Evolutionary conservation across 2,797 vertebrate genomes (phyloP).

Genomic region (Acomys russatus): DNA sequence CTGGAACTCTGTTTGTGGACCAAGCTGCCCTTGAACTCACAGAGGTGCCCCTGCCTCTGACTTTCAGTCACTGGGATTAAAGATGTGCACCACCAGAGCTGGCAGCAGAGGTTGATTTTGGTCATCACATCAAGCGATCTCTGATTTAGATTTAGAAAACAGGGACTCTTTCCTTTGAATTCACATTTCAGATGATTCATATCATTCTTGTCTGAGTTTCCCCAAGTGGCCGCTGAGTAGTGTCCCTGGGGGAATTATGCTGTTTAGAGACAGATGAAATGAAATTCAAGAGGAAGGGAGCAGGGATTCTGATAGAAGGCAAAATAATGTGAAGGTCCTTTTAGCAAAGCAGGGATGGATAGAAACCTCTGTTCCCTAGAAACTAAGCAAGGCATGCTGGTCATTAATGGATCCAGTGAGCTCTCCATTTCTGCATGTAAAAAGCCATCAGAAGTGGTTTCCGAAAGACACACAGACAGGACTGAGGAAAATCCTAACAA

Average conservation of each 20-base stretch:
- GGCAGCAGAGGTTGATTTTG: not conserved
- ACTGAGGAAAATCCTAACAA: not conserved
- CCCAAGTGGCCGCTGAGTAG: not conserved
- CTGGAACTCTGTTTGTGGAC: not conserved
- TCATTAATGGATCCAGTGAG: not conserved
- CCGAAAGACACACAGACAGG: not conserved
- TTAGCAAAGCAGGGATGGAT: not conserved
- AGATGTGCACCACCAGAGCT: not conserved
- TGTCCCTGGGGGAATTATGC: not conserved
- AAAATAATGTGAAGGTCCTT: not conserved
- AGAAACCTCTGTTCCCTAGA: not conserved
- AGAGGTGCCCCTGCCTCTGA: not conserved
- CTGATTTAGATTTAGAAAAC: not conserved
- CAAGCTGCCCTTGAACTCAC: not conserved
- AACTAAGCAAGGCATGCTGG: not conserved
- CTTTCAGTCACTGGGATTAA: not conserved
- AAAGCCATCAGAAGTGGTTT: not conserved
- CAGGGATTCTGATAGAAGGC: not conserved
- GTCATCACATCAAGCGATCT: not conserved
- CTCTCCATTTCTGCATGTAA: not conserved
- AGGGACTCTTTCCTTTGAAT: conserved; percentile 31
- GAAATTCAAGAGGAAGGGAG: not conserved
- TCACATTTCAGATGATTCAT: conserved; percentile 9
- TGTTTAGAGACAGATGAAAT: not conserved
- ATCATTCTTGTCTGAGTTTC: conserved; percentile 19